A percentile compares a stretch with the other conserved stretches of the same genome.
Conservation (phyloP, 2,113 vertebrate genomes). For the Nyctereutes procyonoides region DNA sequence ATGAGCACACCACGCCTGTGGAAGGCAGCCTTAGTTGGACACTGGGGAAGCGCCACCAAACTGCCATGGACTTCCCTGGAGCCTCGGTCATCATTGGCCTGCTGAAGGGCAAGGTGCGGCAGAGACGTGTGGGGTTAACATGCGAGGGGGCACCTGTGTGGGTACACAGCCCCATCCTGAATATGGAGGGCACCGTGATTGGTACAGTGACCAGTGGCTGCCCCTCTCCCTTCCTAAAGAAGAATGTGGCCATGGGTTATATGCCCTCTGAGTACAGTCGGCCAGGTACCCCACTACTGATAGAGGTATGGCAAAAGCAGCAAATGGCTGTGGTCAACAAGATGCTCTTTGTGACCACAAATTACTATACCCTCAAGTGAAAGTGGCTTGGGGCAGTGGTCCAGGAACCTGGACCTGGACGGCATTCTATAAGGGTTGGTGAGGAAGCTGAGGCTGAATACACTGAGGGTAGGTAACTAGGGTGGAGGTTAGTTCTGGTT, state of each 20-base stretch:
- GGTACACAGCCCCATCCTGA: conserved; percentile 92
- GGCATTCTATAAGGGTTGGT: neutral
- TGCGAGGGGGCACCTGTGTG: conserved; percentile 93
- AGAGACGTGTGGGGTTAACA: conserved; percentile 92
- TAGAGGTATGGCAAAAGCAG: conserved; percentile 95
- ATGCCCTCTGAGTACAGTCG: conserved; percentile 89
- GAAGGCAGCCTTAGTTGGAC: conserved; percentile 96
- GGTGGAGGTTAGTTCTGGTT: neutral
- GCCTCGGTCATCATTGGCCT: conserved; percentile 93
- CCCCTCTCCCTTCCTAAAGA: conserved; percentile 87
- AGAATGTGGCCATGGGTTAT: conserved; percentile 97
- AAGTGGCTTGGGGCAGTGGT: neutral
- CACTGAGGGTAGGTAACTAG: neutral
- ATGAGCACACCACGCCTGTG: conserved; percentile 94
- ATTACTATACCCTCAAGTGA: conserved; percentile 92
- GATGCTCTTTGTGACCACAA: conserved; percentile 96
- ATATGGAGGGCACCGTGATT: conserved; percentile 89
- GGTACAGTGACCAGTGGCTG: conserved; percentile 96
- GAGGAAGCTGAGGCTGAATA: conserved; percentile 10
- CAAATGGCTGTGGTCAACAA: conserved; percentile 91
- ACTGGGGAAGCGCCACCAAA: conserved; percentile 94
- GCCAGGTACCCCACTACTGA: conserved; percentile 89
- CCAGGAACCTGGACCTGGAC: neutral
- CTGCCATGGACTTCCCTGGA: conserved; percentile 93
- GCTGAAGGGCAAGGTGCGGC: conserved; percentile 92